Evolutionary conservation across 2,113 vertebrate species (phyloP).

Genomic region (Cathartes aura): DNA sequence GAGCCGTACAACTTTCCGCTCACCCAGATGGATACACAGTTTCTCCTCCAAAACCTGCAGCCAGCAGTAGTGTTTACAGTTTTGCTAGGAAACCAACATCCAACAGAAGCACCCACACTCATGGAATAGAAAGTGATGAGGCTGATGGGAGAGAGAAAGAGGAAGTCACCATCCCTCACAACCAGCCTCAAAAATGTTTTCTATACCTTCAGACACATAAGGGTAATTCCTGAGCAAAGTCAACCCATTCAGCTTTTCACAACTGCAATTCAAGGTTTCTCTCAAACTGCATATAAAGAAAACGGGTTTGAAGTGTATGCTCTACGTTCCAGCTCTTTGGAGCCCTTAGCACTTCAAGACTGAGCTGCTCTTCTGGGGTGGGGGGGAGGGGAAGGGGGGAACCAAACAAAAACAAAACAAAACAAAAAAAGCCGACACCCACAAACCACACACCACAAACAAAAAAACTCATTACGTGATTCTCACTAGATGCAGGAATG

Average conservation of each 20-base stretch:
- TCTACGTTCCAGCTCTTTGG: neutral
- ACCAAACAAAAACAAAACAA: neutral
- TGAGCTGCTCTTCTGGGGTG: neutral
- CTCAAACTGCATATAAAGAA: neutral
- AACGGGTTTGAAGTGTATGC: neutral
- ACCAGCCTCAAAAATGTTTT: neutral
- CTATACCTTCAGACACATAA: neutral
- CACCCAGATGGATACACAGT: neutral
- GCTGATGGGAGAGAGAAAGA: neutral
- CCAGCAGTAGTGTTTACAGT: neutral
- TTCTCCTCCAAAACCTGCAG: neutral
- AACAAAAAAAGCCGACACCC: neutral
- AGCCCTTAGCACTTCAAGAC: neutral
- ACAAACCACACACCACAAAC: neutral
- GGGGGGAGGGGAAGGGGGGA: no score
- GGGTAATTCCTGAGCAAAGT: neutral
- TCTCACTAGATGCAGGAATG: neutral
- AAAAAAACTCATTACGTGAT: neutral
- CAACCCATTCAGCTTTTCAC: neutral
- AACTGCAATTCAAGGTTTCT: neutral
- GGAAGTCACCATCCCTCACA: neutral
- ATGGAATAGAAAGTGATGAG: neutral
- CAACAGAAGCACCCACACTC: accelerated
- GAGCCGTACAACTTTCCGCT: accelerated
- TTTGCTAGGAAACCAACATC: neutral